A percentile compares a stretch with the other conserved stretches of the same genome.
Conservation (phyloP, 2,888 invertebrate species). For the Sesamia inferens region DNA sequence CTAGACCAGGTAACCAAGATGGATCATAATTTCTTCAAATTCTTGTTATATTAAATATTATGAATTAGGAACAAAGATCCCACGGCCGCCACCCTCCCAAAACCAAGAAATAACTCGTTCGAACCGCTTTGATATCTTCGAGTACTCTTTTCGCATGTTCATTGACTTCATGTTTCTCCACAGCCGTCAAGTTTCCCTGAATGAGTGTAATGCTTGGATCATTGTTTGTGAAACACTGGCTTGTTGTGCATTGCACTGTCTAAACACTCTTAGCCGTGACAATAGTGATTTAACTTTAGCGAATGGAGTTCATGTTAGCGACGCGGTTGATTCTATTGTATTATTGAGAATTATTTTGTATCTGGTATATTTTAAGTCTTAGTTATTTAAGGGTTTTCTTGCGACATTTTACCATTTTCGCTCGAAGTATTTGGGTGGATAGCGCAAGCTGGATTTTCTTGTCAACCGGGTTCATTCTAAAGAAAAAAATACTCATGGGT, state of each 20-base stretch:
- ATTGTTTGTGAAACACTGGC: slow-evolving; percentile 83
- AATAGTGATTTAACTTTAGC: slow-evolving; percentile 65
- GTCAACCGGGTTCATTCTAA: background rate
- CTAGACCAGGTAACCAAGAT: background rate
- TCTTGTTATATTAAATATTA: slow-evolving; percentile 11
- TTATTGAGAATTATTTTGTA: slow-evolving; percentile 25
- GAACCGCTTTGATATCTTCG: slow-evolving; percentile 34
- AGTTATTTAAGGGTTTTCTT: slow-evolving; percentile 13
- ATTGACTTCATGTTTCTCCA: slow-evolving; percentile 63
- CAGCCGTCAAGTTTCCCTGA: slow-evolving; percentile 72
- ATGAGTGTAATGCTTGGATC: slow-evolving; percentile 70
- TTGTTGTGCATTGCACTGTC: slow-evolving; percentile 76
- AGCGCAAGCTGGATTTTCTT: background rate
- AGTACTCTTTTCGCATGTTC: slow-evolving; percentile 47
- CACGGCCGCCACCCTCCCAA: slow-evolving; percentile 5
- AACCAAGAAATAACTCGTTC: slow-evolving; percentile 23
- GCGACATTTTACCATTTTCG: background rate
- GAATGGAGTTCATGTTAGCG: slow-evolving; percentile 53
- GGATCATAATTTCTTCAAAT: background rate
- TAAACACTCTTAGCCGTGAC: slow-evolving; percentile 72
- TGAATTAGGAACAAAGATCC: background rate
- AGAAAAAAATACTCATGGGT: slow-evolving; percentile 33
- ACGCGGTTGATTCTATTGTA: slow-evolving; percentile 40
- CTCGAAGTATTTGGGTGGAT: background rate
- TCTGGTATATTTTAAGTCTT: slow-evolving; percentile 1